These are phyloP conservation scores for Bombus terrestris DNA, from an alignment of 1,140 invertebrate genomes.

Conservation along the genomic window DNA sequence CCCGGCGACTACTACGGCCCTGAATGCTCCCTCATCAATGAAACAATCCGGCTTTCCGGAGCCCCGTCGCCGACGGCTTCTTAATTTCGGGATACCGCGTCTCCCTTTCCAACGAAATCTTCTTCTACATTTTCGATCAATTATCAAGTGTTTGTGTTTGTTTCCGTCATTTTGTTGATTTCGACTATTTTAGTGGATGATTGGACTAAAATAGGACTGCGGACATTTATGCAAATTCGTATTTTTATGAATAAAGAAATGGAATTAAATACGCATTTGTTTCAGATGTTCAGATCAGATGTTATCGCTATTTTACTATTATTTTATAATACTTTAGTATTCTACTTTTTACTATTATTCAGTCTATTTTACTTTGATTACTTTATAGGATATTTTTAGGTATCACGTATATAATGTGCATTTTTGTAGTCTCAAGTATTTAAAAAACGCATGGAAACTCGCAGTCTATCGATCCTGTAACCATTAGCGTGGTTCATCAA, in stretches of 20 bases:
- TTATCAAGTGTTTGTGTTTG: slow-evolving; percentile 30
- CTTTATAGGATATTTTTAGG: too few species aligned
- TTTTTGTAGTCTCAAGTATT: too few species aligned
- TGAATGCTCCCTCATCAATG: slow-evolving; percentile 82
- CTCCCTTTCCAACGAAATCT: not conserved
- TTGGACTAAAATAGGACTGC: too few species aligned
- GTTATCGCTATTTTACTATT: too few species aligned
- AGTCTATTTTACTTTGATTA: too few species aligned
- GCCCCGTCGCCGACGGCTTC: slow-evolving; percentile 58
- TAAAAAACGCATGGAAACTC: too few species aligned
- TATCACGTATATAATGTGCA: too few species aligned
- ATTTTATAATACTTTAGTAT: not conserved
- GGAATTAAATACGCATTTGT: not conserved
- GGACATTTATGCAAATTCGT: not conserved
- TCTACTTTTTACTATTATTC: not conserved
- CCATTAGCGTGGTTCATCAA: too few species aligned
- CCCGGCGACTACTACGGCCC: slow-evolving; percentile 47
- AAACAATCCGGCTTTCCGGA: slow-evolving; percentile 77
- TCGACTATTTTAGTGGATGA: not conserved
- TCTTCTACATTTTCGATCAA: slow-evolving; percentile 16
- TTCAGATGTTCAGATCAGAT: too few species aligned
- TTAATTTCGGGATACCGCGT: slow-evolving; percentile 46
- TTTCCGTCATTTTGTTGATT: slow-evolving; percentile 1
- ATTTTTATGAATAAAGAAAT: not conserved
- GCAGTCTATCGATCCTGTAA: too few species aligned